These are phyloP conservation scores for Paralichthys olivaceus DNA, from an alignment of 2,113 vertebrate species.

Conservation along the genomic window DNA sequence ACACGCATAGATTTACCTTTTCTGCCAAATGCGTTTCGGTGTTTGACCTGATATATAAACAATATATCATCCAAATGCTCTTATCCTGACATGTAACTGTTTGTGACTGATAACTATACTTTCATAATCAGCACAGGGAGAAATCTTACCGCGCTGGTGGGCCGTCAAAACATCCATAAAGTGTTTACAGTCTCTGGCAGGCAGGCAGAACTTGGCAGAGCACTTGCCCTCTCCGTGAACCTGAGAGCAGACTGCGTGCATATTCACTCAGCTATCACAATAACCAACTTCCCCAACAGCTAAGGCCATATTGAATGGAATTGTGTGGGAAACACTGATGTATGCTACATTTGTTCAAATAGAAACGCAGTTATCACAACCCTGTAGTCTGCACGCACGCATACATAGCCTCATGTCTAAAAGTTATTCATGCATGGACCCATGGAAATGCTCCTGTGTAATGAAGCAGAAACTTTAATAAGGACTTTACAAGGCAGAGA, in stretches of 20 bases:
- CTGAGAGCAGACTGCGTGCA: not conserved
- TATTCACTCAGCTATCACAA: not conserved
- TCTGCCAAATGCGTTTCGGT: no score
- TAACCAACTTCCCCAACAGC: not conserved
- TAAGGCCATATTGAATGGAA: not conserved
- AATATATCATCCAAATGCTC: no score
- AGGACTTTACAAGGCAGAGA: conserved; percentile 56
- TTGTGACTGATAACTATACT: not conserved
- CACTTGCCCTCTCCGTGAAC: not conserved
- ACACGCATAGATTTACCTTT: no score
- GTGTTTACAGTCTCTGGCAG: not conserved
- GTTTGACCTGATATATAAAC: no score
- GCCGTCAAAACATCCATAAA: not conserved
- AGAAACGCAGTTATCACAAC: not conserved
- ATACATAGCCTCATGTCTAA: not conserved
- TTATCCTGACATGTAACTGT: not conserved
- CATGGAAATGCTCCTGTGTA: conserved; percentile 37
- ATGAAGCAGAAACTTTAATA: conserved; percentile 68
- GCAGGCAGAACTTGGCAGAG: not conserved
- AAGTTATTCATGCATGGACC: not conserved
- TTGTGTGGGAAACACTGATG: not conserved
- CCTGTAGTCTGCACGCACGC: not conserved
- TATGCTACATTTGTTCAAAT: not conserved
- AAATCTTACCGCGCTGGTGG: not conserved
- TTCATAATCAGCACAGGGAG: not conserved